Base-by-base conservation (phyloP, 2,113 vertebrate species). In the Semnornis frantzii region DNA sequence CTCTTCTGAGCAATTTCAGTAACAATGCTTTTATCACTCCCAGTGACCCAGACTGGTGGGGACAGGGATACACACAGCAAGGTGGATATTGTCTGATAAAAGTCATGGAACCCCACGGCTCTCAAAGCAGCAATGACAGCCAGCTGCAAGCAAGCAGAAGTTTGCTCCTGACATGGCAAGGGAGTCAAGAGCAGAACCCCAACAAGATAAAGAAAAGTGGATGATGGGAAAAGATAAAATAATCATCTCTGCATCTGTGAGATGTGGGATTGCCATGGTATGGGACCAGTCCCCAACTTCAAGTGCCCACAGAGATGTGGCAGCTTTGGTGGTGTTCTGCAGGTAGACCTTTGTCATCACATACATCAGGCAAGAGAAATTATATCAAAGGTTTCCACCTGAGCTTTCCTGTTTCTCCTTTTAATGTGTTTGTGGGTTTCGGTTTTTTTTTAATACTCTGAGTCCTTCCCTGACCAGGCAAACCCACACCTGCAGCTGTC, bases 111-210 rank as follows among this genome's bases (percentile, higher is more conserved):
- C 12, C 14, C 37, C 50, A 5, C 4, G 15, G 44, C 12, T 27
- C 70, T 68, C 73, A 68, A 65, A 58, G 69, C 73, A 93, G 76
- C 64, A 65, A 25, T 8, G 46, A 17, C n/a, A 74, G 14, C 6
- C 9, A 20, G 21, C 6, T 64, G 28, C 25, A 39, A 71, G 57
- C 18, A 65, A n/a, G 42, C 2, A 44, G 27, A 57, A 78, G 1
- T 73, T 89, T 80, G 20, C 12, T 82, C 50, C 76, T 64, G 39
- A n/a, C 14, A 1, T 2, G 7, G 18, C 1, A 5, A 0, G 4
- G 2, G 1, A 2, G 7, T 42, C 3, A 59, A 42, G 70, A n/a
- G 5, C 15, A 5, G 60, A 27, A 27, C 7, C 5, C 4, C 57
- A 75, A 50, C 9, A 57, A 79, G 58, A 39, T 11, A 71, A 44